phyloP scores from a whole-genome alignment of 2,888 invertebrate genomes.

The Coenonympha arcania region DNA sequence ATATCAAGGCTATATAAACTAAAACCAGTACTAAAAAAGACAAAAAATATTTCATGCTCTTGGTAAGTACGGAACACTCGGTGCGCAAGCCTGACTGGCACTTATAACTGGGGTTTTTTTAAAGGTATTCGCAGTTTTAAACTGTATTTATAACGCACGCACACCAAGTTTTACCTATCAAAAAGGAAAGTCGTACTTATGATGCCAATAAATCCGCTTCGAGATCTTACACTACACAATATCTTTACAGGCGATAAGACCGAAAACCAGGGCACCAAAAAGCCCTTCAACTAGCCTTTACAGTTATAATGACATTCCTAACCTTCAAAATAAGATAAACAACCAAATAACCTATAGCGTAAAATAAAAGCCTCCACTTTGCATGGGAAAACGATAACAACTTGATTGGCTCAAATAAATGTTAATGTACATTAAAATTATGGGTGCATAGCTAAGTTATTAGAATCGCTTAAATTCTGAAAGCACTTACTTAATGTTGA shows the following conservation, averaged over 20 bases:
- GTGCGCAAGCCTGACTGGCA: no score
- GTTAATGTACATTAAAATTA: slow-evolving; percentile 23
- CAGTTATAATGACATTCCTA: slow-evolving; percentile 30
- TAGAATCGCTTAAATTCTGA: no score
- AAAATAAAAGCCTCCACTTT: slow-evolving; percentile 25
- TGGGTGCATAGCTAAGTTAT: slow-evolving; percentile 11
- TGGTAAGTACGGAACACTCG: no score
- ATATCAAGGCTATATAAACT: no score
- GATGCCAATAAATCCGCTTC: background rate
- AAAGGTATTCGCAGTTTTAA: no score
- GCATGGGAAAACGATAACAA: slow-evolving; percentile 31
- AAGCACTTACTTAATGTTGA: no score
- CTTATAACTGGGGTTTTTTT: no score
- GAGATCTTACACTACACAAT: background rate
- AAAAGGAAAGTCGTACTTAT: no score
- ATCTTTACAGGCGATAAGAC: slow-evolving; percentile 15
- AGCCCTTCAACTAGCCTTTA: slow-evolving; percentile 24
- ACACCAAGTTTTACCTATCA: no score
- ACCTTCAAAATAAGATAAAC: slow-evolving; percentile 28
- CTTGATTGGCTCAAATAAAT: slow-evolving; percentile 25
- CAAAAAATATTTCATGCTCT: no score
- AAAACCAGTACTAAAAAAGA: no score
- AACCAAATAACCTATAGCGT: slow-evolving; percentile 26
- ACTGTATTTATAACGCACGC: no score
- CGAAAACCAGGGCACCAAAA: slow-evolving; percentile 22